Evolutionary conservation across 2,888 invertebrate genomes (phyloP).

Genomic region (Calephelis perditalis): DNA sequence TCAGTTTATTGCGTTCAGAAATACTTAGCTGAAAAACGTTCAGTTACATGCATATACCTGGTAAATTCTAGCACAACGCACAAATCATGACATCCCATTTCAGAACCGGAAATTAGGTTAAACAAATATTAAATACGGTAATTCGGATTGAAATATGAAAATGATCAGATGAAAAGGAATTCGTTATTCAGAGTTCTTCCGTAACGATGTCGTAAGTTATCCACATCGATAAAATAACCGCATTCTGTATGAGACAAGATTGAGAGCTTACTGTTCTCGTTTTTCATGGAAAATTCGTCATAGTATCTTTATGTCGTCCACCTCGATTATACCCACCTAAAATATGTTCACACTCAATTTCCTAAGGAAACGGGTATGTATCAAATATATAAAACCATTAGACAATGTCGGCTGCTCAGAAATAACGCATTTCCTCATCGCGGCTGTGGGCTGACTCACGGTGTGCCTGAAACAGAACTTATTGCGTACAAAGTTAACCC

Average conservation of each 20-base stretch:
- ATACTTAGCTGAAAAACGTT: too few species aligned
- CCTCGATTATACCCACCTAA: slow-evolving; percentile 8
- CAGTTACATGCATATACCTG: too few species aligned
- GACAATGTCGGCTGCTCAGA: slow-evolving; percentile 68
- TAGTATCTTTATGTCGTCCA: slow-evolving; percentile 1
- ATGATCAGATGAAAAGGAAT: too few species aligned
- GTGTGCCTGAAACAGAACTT: slow-evolving; percentile 73
- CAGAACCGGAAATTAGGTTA: too few species aligned
- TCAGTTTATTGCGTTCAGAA: too few species aligned
- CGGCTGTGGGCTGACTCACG: slow-evolving; percentile 67
- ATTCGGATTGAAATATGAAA: too few species aligned
- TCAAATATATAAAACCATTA: slow-evolving; percentile 64
- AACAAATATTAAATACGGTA: too few species aligned
- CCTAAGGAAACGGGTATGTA: slow-evolving; percentile 39
- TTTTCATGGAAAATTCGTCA: slow-evolving; percentile 5
- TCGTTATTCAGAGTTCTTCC: too few species aligned
- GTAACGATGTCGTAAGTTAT: background rate
- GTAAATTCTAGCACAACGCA: background rate
- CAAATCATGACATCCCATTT: too few species aligned
- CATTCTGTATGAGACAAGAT: background rate
- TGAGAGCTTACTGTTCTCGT: slow-evolving; percentile 1
- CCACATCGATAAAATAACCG: background rate
- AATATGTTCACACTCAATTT: slow-evolving; percentile 33
- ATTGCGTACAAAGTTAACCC: slow-evolving; percentile 51
- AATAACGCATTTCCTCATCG: slow-evolving; percentile 76